Percentiles rank a stretch among this genome's conserved stretches.
phyloP scores from a whole-genome alignment of 1,140 invertebrate species.

The Formica exsecta region DNA sequence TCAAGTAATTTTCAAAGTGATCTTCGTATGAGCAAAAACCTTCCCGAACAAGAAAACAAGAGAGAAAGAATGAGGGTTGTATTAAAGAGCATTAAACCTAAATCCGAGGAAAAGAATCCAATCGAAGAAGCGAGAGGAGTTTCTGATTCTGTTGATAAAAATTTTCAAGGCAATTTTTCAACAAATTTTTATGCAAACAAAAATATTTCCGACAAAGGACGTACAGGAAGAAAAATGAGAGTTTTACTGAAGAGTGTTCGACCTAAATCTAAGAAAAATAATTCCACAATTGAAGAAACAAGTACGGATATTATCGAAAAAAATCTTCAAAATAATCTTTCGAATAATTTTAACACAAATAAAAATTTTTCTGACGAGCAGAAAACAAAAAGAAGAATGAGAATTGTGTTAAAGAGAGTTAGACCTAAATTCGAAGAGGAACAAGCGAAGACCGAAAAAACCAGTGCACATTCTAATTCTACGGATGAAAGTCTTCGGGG shows the following conservation, averaged over 20 bases:
- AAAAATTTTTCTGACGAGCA: neutral
- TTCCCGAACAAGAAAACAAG: neutral
- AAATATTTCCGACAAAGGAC: neutral
- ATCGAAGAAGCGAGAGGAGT: neutral
- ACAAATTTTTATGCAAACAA: neutral
- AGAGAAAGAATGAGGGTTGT: neutral
- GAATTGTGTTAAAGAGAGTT: neutral
- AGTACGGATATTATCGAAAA: neutral
- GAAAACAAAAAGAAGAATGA: neutral
- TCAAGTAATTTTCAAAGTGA: neutral
- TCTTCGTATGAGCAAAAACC: neutral
- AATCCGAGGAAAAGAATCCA: neutral
- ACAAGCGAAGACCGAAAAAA: neutral
- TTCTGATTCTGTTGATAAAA: neutral
- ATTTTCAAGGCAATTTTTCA: neutral
- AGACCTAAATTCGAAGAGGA: neutral
- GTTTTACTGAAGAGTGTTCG: slow-evolving; percentile 11
- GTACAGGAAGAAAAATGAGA: neutral
- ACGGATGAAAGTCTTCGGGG: neutral
- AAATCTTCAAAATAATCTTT: too few relatives aligned
- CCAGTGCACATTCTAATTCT: neutral
- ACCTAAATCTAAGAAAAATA: neutral
- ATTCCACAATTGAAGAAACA: neutral
- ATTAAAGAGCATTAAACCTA: neutral
- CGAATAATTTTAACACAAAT: neutral